These are phyloP conservation scores for Nomia melanderi DNA, from an alignment of 1,140 invertebrate genomes.

Conservation along the genomic window DNA sequence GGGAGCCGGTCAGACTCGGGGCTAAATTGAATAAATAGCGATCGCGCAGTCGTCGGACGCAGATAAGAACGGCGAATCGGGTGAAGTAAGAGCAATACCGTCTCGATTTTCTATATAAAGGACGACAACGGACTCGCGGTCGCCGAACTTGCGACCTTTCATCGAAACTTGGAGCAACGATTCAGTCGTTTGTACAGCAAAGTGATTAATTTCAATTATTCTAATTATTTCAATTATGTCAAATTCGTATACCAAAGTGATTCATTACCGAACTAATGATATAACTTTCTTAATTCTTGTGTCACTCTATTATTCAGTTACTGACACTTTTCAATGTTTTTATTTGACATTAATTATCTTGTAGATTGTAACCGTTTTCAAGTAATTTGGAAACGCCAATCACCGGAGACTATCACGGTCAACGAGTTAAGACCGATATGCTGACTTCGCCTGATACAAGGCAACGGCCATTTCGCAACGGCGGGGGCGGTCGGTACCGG, in stretches of 20 bases:
- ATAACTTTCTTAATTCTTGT: no score
- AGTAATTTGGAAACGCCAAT: no score
- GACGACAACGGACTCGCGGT: neutral
- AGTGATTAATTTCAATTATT: no score
- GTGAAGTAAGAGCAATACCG: neutral
- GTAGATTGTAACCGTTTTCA: no score
- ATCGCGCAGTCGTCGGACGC: neutral
- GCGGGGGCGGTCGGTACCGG: conserved; percentile 47
- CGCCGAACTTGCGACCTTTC: neutral
- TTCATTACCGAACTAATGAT: no score
- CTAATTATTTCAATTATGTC: no score
- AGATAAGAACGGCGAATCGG: neutral
- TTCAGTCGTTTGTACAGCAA: no score
- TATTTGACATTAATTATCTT: no score
- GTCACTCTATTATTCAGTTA: no score
- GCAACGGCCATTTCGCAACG: conserved; percentile 62
- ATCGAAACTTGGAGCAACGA: neutral
- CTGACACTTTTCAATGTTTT: no score
- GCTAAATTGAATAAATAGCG: neutral
- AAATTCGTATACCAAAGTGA: no score
- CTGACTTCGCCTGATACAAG: neutral
- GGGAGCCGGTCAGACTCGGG: neutral
- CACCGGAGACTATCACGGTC: no score
- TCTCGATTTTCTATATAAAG: neutral
- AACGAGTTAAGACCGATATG: conserved; percentile 10